Percentiles rank a stretch among this genome's conserved stretches.
Evolutionary conservation across 2,113 vertebrate species (phyloP).

Genomic region (Ophthalmolycus amberensis): DNA sequence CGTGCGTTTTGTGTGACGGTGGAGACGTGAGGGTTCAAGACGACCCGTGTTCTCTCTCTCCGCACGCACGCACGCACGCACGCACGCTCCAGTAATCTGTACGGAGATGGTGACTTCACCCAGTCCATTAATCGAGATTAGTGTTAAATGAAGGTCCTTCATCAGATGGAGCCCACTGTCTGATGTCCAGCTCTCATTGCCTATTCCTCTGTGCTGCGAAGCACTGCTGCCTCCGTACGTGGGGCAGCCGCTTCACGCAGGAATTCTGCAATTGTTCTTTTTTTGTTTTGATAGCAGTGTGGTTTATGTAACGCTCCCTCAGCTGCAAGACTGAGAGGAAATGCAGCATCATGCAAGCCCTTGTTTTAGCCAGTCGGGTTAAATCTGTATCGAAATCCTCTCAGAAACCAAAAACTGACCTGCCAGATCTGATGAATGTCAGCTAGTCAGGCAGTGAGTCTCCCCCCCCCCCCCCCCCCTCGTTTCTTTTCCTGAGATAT

Average conservation of each 20-base stretch:
- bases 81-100: slow-evolving; percentile 35
- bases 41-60: not conserved
- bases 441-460: not conserved
- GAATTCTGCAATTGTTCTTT: slow-evolving; percentile 31
- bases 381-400: slow-evolving; percentile 47
- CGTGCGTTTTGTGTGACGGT: slow-evolving; percentile 57
- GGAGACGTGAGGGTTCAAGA: slow-evolving; percentile 32
- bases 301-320: slow-evolving; percentile 61
- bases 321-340: slow-evolving; percentile 58
- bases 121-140: slow-evolving; percentile 73
- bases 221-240: slow-evolving; percentile 5
- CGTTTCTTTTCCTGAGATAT: not conserved
- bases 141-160: slow-evolving; percentile 61
- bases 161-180: slow-evolving; percentile 50
- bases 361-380: slow-evolving; percentile 48
- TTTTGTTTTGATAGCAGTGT: slow-evolving; percentile 4
- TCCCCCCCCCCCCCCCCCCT: not conserved
- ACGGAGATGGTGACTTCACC: slow-evolving; percentile 40
- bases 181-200: slow-evolving; percentile 37
- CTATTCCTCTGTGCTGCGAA: slow-evolving; percentile 27
- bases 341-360: slow-evolving; percentile 74
- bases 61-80: slow-evolving; percentile 8
- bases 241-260: slow-evolving; percentile 27
- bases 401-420: slow-evolving; percentile 10
- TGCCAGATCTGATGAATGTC: slow-evolving; percentile 36